These are phyloP conservation scores for Rhodinocichla rosea DNA, from an alignment of 2,113 vertebrate genomes.

Conservation along the genomic window DNA sequence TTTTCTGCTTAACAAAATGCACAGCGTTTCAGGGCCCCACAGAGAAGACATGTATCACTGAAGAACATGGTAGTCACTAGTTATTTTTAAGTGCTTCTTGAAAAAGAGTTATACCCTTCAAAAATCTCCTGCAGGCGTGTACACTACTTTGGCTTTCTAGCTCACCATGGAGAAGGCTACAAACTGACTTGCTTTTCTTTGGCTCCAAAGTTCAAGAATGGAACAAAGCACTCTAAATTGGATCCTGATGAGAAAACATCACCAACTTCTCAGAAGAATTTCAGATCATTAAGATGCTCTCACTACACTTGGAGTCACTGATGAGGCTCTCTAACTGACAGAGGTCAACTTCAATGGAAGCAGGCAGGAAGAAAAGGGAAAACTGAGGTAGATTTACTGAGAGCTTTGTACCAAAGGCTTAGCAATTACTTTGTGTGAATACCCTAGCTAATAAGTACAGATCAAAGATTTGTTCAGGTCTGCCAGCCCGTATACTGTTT, in stretches of 20 bases:
- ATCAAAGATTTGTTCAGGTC: conserved; percentile 77
- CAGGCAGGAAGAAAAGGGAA: conserved; percentile 75
- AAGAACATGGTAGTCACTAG: conserved; percentile 39
- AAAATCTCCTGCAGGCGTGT: conserved; percentile 69
- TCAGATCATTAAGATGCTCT: conserved; percentile 85
- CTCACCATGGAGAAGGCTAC: conserved; percentile 68
- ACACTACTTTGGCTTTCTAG: conserved; percentile 71
- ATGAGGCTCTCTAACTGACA: conserved; percentile 80
- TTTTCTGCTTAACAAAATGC: conserved; percentile 38
- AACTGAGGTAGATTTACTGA: conserved; percentile 79
- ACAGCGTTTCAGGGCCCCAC: not conserved
- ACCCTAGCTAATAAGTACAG: conserved; percentile 77
- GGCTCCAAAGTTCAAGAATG: conserved; percentile 84
- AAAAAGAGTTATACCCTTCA: conserved; percentile 59
- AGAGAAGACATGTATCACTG: not conserved
- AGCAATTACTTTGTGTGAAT: conserved; percentile 76
- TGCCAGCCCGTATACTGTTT: conserved; percentile 69
- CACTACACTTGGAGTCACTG: conserved; percentile 78
- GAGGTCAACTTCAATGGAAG: conserved; percentile 83
- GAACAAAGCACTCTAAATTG: conserved; percentile 93
- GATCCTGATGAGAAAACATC: conserved; percentile 92
- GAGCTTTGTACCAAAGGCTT: conserved; percentile 70
- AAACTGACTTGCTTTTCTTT: conserved; percentile 78
- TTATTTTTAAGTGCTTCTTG: conserved; percentile 71
- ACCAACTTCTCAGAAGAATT: conserved; percentile 86